Percentiles rank a stretch among this genome's conserved stretches.
Evolutionary conservation across 2,888 invertebrate genomes (phyloP).

Genomic region (Oligia latruncula): DNA sequence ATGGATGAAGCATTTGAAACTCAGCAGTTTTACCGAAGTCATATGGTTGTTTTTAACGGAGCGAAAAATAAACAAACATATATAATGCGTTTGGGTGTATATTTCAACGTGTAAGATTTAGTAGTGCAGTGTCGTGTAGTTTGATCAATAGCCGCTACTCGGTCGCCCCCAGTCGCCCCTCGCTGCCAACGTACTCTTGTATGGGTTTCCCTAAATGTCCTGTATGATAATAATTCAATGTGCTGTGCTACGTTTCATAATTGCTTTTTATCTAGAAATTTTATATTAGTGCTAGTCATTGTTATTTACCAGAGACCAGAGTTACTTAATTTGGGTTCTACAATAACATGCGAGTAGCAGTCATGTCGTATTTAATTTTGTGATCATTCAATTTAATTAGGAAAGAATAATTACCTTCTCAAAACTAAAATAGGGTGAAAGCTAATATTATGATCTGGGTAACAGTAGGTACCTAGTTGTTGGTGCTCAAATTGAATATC

Average conservation of each 20-base stretch:
- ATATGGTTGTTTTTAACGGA: conserved; percentile 26
- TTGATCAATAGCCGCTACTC: conserved; percentile 64
- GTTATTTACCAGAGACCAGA: background rate
- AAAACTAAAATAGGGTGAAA: background rate
- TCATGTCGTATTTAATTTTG: background rate
- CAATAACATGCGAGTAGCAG: background rate
- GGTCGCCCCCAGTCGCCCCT: conserved; percentile 45
- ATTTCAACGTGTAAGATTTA: conserved; percentile 62
- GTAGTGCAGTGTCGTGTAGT: conserved; percentile 57
- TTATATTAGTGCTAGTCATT: background rate
- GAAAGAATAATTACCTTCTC: background rate
- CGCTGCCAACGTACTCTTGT: conserved; percentile 25
- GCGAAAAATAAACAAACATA: conserved; percentile 42
- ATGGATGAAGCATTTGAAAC: conserved; percentile 22
- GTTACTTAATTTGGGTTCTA: background rate
- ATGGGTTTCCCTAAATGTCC: conserved; percentile 35
- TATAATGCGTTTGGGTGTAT: conserved; percentile 48
- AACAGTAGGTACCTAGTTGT: background rate
- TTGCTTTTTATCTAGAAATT: background rate
- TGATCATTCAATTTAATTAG: background rate
- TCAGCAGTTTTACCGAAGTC: conserved; percentile 35
- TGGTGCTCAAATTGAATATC: background rate
- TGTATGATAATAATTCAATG: conserved; percentile 41
- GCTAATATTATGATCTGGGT: background rate
- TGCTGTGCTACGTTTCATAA: background rate